Percentiles rank a stretch among this genome's conserved stretches.
These are phyloP conservation scores for Cephus runcator DNA, from an alignment of 2,888 invertebrate genomes.

Conservation along the genomic window DNA sequence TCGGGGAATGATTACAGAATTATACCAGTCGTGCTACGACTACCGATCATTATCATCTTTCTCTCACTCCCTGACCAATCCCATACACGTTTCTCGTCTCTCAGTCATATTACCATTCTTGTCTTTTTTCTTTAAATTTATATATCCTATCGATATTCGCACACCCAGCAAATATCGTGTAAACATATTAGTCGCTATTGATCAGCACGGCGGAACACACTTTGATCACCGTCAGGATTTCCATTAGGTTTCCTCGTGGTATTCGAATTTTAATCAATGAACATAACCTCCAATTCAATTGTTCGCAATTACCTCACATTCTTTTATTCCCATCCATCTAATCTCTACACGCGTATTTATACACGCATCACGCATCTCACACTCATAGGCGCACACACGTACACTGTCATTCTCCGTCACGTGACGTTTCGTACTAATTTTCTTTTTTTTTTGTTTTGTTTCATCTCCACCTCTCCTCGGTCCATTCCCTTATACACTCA, in stretches of 20 bases:
- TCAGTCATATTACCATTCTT: neutral
- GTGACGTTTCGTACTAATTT: conserved; percentile 13
- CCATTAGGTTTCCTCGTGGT: neutral
- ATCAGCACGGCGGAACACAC: neutral
- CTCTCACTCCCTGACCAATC: neutral
- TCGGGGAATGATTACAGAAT: neutral
- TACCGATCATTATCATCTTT: conserved; percentile 16
- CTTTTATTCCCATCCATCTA: neutral
- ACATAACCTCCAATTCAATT: neutral
- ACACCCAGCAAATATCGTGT: neutral
- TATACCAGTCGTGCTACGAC: neutral
- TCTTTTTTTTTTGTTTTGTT: conserved; percentile 6
- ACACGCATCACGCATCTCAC: neutral
- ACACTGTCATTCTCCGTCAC: neutral
- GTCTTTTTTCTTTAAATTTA: neutral
- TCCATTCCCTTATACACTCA: conserved; percentile 38
- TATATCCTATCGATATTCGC: neutral
- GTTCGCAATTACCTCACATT: neutral
- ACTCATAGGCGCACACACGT: neutral
- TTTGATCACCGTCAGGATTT: neutral
- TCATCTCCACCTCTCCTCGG: conserved; percentile 5
- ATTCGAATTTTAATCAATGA: neutral
- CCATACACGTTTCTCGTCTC: neutral
- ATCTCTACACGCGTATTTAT: neutral
- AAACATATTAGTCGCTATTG: neutral